Evolutionary conservation across 2,113 vertebrate genomes (phyloP).

Genomic region (Colinus virginianus): DNA sequence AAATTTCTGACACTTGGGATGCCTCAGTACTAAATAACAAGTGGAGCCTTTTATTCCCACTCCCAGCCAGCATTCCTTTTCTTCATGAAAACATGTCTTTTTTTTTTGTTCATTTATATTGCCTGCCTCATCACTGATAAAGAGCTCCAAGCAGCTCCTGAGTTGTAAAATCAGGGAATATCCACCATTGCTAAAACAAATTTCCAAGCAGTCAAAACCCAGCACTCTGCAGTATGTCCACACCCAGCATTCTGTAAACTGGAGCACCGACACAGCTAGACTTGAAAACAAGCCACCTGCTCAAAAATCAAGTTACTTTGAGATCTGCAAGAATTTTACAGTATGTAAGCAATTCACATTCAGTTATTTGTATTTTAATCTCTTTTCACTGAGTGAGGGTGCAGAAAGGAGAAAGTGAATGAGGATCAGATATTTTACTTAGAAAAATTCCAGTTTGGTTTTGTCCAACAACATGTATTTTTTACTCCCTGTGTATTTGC

Average conservation of each 20-base stretch:
- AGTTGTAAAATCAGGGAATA: neutral
- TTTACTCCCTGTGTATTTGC: neutral
- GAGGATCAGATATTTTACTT: neutral
- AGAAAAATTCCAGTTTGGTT: neutral
- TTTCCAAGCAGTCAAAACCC: neutral
- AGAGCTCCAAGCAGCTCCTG: neutral
- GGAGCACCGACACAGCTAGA: neutral
- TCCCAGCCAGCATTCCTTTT: neutral
- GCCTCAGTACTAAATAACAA: neutral
- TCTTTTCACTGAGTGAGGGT: neutral
- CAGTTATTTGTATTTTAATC: neutral
- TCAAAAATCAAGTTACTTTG: neutral
- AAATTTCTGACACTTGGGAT: neutral
- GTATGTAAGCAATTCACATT: neutral
- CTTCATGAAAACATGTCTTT: neutral
- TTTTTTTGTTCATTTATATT: neutral
- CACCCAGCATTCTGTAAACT: neutral
- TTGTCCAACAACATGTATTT: neutral
- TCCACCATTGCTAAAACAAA: neutral
- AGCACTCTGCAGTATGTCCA: neutral
- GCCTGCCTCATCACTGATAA: neutral
- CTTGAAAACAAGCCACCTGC: neutral
- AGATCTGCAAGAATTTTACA: neutral
- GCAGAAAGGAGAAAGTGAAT: neutral
- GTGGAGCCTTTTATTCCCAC: neutral